Conservation (phyloP, 1,140 invertebrate species). For the Lutraria rhynchaena region DNA sequence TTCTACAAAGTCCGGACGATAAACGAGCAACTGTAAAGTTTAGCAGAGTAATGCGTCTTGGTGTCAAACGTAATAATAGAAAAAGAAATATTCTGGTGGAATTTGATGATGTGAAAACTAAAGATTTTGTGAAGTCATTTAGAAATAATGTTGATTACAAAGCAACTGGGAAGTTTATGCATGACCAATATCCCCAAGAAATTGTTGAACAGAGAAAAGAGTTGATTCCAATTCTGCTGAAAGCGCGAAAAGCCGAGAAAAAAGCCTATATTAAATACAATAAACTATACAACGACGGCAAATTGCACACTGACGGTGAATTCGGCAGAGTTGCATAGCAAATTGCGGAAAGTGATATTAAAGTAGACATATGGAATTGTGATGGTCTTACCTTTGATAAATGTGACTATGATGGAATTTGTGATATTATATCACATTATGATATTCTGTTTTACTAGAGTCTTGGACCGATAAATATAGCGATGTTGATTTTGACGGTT, state of each 20-base stretch:
- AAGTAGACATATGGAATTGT: not conserved
- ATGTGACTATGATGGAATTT: not conserved
- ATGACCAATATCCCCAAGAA: conserved; percentile 8
- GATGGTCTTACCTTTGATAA: not conserved
- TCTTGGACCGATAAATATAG: not conserved
- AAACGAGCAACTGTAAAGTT: not conserved
- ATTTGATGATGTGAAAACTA: not conserved
- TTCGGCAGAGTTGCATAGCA: not conserved
- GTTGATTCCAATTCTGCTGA: not conserved
- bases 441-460: not conserved
- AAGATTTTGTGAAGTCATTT: not conserved
- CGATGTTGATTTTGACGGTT: not conserved
- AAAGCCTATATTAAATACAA: conserved; percentile 14
- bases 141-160: not conserved
- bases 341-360: not conserved
- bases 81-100: not conserved
- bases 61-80: not conserved
- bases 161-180: not conserved
- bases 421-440: too few species aligned
- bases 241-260: not conserved
- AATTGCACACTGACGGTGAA: not conserved
- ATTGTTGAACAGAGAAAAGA: conserved; percentile 3
- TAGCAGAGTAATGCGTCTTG: not conserved
- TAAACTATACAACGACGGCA: not conserved
- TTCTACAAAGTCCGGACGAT: not conserved